Conservation (phyloP, 1,140 invertebrate species). For the Protaetia brevitarsis region DNA sequence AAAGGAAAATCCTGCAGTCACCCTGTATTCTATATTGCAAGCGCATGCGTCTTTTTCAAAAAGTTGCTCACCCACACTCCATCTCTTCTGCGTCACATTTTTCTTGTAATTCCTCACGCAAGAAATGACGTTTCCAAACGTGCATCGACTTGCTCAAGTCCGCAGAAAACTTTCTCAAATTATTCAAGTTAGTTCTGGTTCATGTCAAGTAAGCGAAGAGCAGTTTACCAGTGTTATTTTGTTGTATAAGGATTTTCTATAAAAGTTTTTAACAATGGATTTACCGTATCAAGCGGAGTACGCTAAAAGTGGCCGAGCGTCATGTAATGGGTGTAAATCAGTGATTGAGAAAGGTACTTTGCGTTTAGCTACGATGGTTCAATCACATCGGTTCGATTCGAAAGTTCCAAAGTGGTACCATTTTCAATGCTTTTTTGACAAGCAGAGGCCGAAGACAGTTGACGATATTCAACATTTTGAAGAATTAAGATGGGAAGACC, state of each 20-base stretch:
- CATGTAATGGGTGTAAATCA: constrained; percentile 81
- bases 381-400: constrained; percentile 90
- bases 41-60: too few relatives aligned
- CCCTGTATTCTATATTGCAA: too few relatives aligned
- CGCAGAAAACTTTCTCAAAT: too few relatives aligned
- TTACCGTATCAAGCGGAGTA: constrained; percentile 86
- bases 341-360: constrained; percentile 72
- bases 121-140: too few relatives aligned
- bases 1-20: too few relatives aligned
- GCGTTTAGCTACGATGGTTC: constrained; percentile 77
- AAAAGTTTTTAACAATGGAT: constrained; percentile 46
- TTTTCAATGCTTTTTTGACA: constrained; percentile 80
- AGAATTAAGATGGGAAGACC: constrained; percentile 80
- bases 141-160: too few relatives aligned
- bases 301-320: constrained; percentile 79
- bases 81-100: too few relatives aligned
- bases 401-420: constrained; percentile 90
- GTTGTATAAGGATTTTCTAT: neutral
- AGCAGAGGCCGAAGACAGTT: constrained; percentile 65
- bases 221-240: neutral
- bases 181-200: too few relatives aligned
- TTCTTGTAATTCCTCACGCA: too few relatives aligned
- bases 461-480: constrained; percentile 85
- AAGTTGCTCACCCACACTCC: too few relatives aligned
- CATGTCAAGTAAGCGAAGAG: too few relatives aligned